Base-by-base conservation (phyloP, 2,113 vertebrate species). In the Brachyistius frenatus region DNA sequence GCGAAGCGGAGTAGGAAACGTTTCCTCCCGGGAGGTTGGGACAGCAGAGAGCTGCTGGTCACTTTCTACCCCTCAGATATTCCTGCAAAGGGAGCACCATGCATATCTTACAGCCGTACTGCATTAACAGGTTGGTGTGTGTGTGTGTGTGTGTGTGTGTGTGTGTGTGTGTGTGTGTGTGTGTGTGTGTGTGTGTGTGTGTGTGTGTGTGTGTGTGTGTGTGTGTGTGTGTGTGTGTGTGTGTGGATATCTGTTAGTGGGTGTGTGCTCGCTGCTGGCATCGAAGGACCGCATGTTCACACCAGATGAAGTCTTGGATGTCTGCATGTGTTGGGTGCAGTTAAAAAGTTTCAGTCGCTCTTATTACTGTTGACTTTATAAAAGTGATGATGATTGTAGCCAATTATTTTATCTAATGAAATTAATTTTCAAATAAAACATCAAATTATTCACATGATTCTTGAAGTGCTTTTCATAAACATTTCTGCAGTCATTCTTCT, bases 91-190 rank as follows among this genome's bases (percentile, higher is more conserved):
- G 53, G 54, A 73, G 54, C 87, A 88, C 30, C 86, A 94, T 93
- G 92, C 92, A 93, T 86, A 91, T 94, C 71, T 55, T 93, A 52
- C 93, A 93, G 79, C 89, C 91, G 0, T 92, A 90, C 75, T 93
- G 91, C 91, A 93, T 94, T 87, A 93, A 93, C 92, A 94, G 93
- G 93, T 94, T 5, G 36, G 92, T 88, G 66, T 80, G 61, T 52
- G n/a, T 62, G 44, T n/a, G 5, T 8, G 31, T 8, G 3, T 69
- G 1, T 58, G 3, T 54, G 2, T 31, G 4, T 77, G 23, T 50
- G 15, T 36, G 3, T 73, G 8, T 60, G 0, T 50, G 7, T 41
- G 1, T 32, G 23, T 50, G 15, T 36, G 3, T 69, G 8, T 60
- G 44, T n/a, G 23, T 50, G 15, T 36, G 3, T 69, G 8, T 60